A percentile compares a stretch with the other conserved stretches of the same genome.
These are phyloP conservation scores for Styela clava DNA, from an alignment of 23 tunicate genomes.

Conservation along the genomic window DNA sequence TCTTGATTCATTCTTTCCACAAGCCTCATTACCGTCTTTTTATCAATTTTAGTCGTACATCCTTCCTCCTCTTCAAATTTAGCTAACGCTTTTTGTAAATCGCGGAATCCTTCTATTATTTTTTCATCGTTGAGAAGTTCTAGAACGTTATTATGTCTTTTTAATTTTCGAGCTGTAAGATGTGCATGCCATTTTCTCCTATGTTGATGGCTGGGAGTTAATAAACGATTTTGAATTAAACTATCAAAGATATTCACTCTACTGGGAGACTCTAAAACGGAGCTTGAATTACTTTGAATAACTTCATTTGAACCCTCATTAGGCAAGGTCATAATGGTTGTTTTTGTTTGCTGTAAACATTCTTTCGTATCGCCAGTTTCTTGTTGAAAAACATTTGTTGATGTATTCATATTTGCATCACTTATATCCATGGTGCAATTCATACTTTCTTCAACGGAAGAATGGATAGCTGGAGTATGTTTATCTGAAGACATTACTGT, in stretches of 20 bases:
- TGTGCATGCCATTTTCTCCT: conserved; percentile 34
- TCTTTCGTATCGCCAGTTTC: neutral
- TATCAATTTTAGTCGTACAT: conserved; percentile 48
- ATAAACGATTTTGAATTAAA: neutral
- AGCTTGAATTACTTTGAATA: neutral
- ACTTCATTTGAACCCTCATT: neutral
- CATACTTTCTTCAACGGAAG: neutral
- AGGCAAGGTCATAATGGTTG: neutral
- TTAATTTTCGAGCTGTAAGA: conserved; percentile 60
- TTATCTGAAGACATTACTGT: neutral
- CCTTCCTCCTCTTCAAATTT: conserved; percentile 51
- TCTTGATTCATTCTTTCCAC: conserved; percentile 52
- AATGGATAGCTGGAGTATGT: neutral
- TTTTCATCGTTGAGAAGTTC: conserved; percentile 52
- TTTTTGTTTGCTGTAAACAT: neutral
- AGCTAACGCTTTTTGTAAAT: conserved; percentile 44
- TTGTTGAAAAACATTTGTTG: neutral
- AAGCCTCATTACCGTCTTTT: conserved; percentile 60
- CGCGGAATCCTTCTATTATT: conserved; percentile 53
- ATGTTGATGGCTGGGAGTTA: neutral
- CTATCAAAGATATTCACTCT: neutral
- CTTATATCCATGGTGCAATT: neutral
- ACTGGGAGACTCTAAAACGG: neutral
- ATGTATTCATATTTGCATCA: neutral
- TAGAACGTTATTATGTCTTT: conserved; percentile 43